Conservation (phyloP, 1,140 invertebrate species). For the Scylla paramamosain region DNA sequence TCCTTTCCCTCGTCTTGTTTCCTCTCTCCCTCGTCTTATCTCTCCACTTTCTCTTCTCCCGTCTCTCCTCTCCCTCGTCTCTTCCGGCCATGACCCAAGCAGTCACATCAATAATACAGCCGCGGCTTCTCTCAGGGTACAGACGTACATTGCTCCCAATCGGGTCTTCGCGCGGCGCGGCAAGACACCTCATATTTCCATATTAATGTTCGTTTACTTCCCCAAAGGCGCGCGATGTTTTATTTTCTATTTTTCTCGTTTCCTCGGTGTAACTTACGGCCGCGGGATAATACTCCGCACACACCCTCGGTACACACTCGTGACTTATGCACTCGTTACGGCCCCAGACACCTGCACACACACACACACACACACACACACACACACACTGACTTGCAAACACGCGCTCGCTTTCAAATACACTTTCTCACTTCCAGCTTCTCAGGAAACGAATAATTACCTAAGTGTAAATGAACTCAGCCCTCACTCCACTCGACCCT, state of each 20-base stretch:
- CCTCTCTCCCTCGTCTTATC: too few relatives aligned
- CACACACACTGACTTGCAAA: background rate
- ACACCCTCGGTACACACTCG: background rate
- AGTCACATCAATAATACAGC: too few relatives aligned
- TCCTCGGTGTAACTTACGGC: background rate
- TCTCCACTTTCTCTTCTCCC: too few relatives aligned
- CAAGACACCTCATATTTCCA: background rate
- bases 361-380: constrained; percentile 20
- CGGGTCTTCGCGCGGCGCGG: too few relatives aligned
- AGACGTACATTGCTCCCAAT: too few relatives aligned
- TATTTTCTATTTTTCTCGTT: background rate
- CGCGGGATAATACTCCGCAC: background rate
- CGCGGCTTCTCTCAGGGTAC: too few relatives aligned
- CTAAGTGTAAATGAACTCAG: too few relatives aligned
- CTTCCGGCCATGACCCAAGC: too few relatives aligned
- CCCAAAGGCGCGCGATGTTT: background rate
- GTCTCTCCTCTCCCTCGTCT: too few relatives aligned
- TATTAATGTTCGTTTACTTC: background rate
- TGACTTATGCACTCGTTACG: too few relatives aligned
- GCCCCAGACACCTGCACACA: background rate
- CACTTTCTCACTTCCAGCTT: background rate
- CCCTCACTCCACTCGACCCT: too few relatives aligned
- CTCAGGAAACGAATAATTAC: background rate
- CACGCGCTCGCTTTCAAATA: background rate
- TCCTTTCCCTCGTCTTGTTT: too few relatives aligned